phyloP scores from a whole-genome alignment of 2,113 vertebrate genomes.

The Lichenostomus cassidix region DNA sequence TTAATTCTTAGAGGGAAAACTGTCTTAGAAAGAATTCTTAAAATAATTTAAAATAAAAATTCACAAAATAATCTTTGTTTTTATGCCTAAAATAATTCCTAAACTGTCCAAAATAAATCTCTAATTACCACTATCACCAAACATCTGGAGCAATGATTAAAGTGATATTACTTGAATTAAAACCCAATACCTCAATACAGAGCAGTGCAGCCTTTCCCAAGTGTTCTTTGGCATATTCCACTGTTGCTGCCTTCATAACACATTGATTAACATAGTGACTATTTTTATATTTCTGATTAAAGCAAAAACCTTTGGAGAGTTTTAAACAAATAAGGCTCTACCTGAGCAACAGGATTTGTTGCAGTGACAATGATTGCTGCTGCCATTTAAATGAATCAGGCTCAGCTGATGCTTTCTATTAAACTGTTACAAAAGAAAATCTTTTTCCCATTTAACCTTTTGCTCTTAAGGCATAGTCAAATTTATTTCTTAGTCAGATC shows the following conservation, averaged over 20 bases:
- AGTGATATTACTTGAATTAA: not conserved
- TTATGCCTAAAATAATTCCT: not conserved
- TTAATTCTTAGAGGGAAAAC: not conserved
- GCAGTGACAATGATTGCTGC: not conserved
- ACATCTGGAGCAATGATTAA: not conserved
- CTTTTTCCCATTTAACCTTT: not conserved
- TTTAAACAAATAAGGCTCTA: not conserved
- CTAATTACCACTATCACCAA: not conserved
- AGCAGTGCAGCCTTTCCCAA: not conserved
- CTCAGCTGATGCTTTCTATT: not conserved
- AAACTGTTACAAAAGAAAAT: not conserved
- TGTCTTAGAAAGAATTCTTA: not conserved
- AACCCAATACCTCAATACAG: not conserved
- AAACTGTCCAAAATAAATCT: not conserved
- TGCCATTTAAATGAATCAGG: not conserved
- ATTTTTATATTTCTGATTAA: not conserved
- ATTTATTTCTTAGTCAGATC: not conserved
- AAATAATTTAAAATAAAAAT: not conserved
- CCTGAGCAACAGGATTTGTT: not conserved
- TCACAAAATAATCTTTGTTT: not conserved
- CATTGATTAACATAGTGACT: not conserved
- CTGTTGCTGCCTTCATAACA: not conserved
- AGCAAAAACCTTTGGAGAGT: not conserved
- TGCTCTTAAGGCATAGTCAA: not conserved
- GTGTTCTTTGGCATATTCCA: not conserved